phyloP scores from a whole-genome alignment of 2,113 vertebrate genomes.

The Dissostichus mawsoni region DNA sequence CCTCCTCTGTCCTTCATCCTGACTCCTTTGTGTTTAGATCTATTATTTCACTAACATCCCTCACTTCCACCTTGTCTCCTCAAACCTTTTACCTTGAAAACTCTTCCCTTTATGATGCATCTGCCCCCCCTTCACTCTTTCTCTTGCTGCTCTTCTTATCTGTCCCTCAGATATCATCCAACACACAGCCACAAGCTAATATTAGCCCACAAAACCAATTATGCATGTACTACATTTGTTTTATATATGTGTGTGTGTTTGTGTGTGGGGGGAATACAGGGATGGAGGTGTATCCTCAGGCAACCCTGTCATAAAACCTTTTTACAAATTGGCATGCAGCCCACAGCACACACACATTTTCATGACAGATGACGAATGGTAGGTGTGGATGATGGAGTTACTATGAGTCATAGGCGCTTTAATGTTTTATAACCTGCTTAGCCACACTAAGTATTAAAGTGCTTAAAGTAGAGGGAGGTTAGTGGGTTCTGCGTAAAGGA shows the following conservation, averaged over 20 bases:
- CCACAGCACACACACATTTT: constrained; percentile 43
- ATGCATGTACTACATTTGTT: constrained; percentile 32
- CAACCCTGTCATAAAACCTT: constrained; percentile 56
- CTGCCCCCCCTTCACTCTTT: neutral
- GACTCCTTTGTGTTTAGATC: constrained; percentile 49
- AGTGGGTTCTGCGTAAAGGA: constrained; percentile 4
- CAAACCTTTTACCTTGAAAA: constrained; percentile 23
- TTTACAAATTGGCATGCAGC: constrained; percentile 62
- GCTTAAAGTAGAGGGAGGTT: constrained; percentile 54
- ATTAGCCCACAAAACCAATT: constrained; percentile 27
- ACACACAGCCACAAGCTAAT: constrained; percentile 71
- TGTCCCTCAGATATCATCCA: constrained; percentile 69
- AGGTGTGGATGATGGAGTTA: constrained; percentile 67
- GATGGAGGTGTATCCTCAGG: constrained; percentile 68
- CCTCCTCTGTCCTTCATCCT: constrained; percentile 21
- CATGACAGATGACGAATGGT: constrained; percentile 56
- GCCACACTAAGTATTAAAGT: constrained; percentile 37
- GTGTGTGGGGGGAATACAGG: constrained; percentile 59
- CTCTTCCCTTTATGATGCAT: neutral
- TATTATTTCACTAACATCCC: constrained; percentile 26
- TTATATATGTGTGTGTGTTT: neutral
- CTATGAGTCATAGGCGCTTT: constrained; percentile 59
- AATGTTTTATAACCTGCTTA: constrained; percentile 55
- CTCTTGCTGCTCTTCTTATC: neutral
- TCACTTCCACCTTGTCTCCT: constrained; percentile 51